A percentile compares a stretch with the other conserved stretches of the same genome.
Evolutionary conservation across 2,888 invertebrate species (phyloP).

Genomic region (Parnassius orleans): DNA sequence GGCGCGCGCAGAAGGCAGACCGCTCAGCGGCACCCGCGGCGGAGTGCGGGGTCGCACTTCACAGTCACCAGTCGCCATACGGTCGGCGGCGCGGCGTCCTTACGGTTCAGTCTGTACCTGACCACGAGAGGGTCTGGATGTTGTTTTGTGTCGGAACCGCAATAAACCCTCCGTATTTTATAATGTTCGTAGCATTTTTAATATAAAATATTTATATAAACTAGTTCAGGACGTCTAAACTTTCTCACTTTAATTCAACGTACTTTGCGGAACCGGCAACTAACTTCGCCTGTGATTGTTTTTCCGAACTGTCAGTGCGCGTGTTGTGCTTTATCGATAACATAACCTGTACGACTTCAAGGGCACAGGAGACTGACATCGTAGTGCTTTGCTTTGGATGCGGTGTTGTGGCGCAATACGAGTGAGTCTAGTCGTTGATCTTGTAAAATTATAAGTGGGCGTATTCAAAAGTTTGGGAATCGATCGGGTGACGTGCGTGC

Average conservation of each 20-base stretch:
- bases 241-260: constrained; percentile 43
- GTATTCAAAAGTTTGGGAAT: constrained; percentile 80
- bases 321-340: constrained; percentile 80
- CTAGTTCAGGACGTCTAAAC: constrained; percentile 44
- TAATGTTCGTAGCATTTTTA: constrained; percentile 50
- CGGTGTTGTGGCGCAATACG: constrained; percentile 56
- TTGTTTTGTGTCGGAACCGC: constrained; percentile 46
- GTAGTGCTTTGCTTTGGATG: constrained; percentile 66
- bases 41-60: constrained; percentile 61
- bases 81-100: constrained; percentile 63
- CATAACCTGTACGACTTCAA: constrained; percentile 79
- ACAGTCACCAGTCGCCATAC: constrained; percentile 37
- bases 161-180: constrained; percentile 54
- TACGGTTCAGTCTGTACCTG: constrained; percentile 65
- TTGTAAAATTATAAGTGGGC: constrained; percentile 71
- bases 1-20: constrained; percentile 68
- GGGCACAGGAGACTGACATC: constrained; percentile 61
- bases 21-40: constrained; percentile 42
- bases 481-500: constrained; percentile 79
- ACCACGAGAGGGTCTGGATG: constrained; percentile 51
- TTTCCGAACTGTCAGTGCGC: constrained; percentile 75
- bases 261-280: constrained; percentile 53
- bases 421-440: constrained; percentile 55
- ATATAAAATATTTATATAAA: constrained; percentile 34
- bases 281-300: constrained; percentile 76